These are phyloP conservation scores for Eublepharis macularius DNA, from an alignment of 2,113 vertebrate species.

Conservation along the genomic window DNA sequence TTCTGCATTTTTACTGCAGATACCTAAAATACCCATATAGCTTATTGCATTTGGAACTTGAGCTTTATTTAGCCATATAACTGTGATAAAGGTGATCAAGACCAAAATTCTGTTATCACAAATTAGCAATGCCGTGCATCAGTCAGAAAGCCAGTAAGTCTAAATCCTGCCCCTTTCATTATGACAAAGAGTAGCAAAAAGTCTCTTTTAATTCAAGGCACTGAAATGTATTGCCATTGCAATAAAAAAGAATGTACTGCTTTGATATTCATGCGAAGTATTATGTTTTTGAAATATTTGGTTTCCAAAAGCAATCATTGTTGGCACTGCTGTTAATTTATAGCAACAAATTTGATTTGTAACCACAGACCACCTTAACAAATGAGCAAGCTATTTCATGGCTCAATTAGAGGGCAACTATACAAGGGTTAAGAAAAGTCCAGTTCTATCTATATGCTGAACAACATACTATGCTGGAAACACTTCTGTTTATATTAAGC, in stretches of 20 bases:
- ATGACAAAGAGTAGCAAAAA: slow-evolving; percentile 36
- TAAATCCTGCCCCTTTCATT: slow-evolving; percentile 18
- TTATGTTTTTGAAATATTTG: slow-evolving; percentile 49
- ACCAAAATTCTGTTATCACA: not conserved
- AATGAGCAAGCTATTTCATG: slow-evolving; percentile 45
- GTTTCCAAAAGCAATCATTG: slow-evolving; percentile 46
- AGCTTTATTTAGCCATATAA: slow-evolving; percentile 3
- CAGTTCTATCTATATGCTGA: not conserved
- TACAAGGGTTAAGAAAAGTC: not conserved
- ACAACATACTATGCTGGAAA: not conserved
- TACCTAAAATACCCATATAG: not conserved
- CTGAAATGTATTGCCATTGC: slow-evolving; percentile 34
- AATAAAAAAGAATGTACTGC: slow-evolving; percentile 55
- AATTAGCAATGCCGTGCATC: slow-evolving; percentile 48
- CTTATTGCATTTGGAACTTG: not conserved
- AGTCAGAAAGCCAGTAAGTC: not conserved
- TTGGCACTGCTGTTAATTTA: slow-evolving; percentile 56
- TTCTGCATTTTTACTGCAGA: not conserved
- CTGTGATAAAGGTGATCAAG: not conserved
- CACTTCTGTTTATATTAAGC: not conserved
- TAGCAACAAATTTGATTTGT: slow-evolving; percentile 52
- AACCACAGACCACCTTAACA: slow-evolving; percentile 33
- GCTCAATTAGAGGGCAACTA: slow-evolving; percentile 1
- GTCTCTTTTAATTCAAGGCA: slow-evolving; percentile 50
- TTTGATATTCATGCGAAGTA: slow-evolving; percentile 28